A percentile compares a stretch with the other conserved stretches of the same genome.
phyloP scores from a whole-genome alignment of 1,140 invertebrate species.

The Copidosoma floridanum region DNA sequence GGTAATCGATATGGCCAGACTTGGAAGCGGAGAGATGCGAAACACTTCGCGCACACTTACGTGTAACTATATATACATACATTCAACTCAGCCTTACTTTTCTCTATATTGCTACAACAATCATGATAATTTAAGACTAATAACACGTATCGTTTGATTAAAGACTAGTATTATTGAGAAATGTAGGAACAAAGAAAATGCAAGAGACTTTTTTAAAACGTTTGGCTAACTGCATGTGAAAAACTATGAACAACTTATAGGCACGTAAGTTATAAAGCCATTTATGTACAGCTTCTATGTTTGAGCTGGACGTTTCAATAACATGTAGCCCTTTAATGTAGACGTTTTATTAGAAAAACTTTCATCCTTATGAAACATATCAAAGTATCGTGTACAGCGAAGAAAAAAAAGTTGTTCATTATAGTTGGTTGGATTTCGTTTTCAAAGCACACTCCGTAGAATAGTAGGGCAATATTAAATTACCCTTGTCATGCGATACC shows the following conservation, averaged over 20 bases:
- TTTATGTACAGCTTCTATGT: neutral
- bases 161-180: no score
- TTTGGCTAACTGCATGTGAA: no score
- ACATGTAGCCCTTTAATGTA: neutral
- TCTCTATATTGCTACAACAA: conserved; percentile 22
- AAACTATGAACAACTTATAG: conserved; percentile 24
- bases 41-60: no score
- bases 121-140: conserved; percentile 27
- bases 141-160: conserved; percentile 24
- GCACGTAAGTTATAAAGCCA: neutral
- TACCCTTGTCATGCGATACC: neutral
- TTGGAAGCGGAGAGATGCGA: neutral
- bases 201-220: no score
- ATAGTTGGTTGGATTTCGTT: conserved; percentile 4
- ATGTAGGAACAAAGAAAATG: no score
- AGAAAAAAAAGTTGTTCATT: conserved; percentile 9
- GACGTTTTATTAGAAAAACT: no score
- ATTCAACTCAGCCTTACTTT: conserved; percentile 21
- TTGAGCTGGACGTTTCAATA: conserved; percentile 20
- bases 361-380: no score
- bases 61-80: no score
- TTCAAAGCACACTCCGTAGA: no score
- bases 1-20: conserved; percentile 19
- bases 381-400: no score
- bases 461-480: neutral